A percentile compares a stretch with the other conserved stretches of the same genome.
phyloP scores from a whole-genome alignment of 1,140 invertebrate genomes.

The Triops longicaudatus region DNA sequence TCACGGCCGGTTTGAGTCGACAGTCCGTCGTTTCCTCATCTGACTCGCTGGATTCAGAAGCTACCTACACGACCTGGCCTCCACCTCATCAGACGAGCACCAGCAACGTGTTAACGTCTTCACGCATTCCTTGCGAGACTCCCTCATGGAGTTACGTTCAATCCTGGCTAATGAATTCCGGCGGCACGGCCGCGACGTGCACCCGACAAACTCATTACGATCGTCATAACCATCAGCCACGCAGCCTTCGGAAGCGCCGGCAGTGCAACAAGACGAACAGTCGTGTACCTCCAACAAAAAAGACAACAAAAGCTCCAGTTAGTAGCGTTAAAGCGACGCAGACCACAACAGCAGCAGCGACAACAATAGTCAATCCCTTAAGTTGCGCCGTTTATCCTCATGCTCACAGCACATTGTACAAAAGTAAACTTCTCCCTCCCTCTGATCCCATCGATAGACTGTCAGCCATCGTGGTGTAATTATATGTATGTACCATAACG shows the following conservation, averaged over 20 bases:
- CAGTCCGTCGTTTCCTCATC: conserved; percentile 23
- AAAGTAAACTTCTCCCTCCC: not conserved
- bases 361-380: not conserved
- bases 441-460: not conserved
- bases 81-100: conserved; percentile 6
- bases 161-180: conserved; percentile 25
- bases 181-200: conserved; percentile 2
- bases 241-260: not conserved
- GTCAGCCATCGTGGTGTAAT: conserved; percentile 3
- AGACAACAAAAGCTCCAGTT: not conserved
- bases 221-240: not conserved
- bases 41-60: conserved; percentile 27
- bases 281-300: not conserved
- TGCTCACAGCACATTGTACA: conserved; percentile 11
- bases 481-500: conserved; percentile 7
- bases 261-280: conserved; percentile 14
- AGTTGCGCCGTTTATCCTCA: conserved; percentile 10
- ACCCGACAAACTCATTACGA: not conserved
- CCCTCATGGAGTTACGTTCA: conserved; percentile 28
- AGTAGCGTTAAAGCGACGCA: not conserved
- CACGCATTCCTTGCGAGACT: not conserved
- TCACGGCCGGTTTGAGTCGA: conserved; percentile 16
- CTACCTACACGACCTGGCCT: conserved; percentile 29
- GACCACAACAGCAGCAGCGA: not conserved
- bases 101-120: not conserved